phyloP scores from a whole-genome alignment of 2,888 invertebrate genomes.

The Pristionchus arcanus region DNA sequence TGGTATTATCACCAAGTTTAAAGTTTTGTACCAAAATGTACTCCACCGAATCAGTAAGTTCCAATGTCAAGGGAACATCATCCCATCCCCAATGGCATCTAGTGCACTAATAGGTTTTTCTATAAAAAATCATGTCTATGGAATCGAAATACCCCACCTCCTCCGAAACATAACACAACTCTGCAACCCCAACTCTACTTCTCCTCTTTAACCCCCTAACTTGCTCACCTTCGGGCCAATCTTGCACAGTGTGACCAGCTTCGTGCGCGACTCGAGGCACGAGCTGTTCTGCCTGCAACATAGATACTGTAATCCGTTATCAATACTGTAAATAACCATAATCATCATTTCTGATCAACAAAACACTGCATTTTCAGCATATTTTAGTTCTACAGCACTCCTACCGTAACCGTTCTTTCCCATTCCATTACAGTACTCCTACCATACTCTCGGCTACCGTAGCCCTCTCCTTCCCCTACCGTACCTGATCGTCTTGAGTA shows the following conservation, averaged over 20 bases:
- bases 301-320: background rate
- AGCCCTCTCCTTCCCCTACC: background rate
- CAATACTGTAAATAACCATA: background rate
- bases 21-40: too few relatives aligned
- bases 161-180: background rate
- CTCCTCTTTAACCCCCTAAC: background rate
- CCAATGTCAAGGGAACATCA: too few relatives aligned
- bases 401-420: too few relatives aligned
- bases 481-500: conserved; percentile 80
- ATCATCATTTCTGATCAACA: too few relatives aligned
- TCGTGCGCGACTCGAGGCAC: conserved; percentile 83
- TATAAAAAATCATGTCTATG: too few relatives aligned
- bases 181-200: background rate
- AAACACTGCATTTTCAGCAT: too few relatives aligned
- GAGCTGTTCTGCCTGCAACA: conserved; percentile 69
- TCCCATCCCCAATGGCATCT: too few relatives aligned
- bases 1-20: too few relatives aligned
- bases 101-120: too few relatives aligned
- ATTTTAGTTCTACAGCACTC: too few relatives aligned
- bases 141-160: too few relatives aligned
- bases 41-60: too few relatives aligned
- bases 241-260: conserved; percentile 94
- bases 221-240: conserved; percentile 90
- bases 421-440: background rate
- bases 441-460: background rate